Percentiles rank a stretch among this genome's conserved stretches.
These are phyloP conservation scores for Xestia ashworthii DNA, from an alignment of 2,888 invertebrate genomes.

Conservation along the genomic window DNA sequence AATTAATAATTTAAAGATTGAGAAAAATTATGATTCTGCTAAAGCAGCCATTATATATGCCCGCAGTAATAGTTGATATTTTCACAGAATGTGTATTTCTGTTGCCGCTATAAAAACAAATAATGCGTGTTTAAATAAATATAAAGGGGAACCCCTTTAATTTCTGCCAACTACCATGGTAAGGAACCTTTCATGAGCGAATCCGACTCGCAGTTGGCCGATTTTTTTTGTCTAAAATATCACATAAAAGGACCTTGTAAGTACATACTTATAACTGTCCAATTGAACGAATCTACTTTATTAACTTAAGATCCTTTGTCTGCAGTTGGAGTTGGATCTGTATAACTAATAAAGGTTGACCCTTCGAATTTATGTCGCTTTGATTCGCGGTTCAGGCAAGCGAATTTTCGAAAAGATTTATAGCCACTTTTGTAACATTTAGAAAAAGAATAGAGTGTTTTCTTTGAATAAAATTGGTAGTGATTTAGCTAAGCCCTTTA, in stretches of 20 bases:
- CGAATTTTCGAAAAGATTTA: neutral
- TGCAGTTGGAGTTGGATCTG: neutral
- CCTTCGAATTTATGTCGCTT: neutral
- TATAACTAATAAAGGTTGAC: neutral
- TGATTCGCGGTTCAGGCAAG: neutral
- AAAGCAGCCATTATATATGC: too few relatives aligned
- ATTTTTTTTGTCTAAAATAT: too few relatives aligned
- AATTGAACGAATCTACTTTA: neutral
- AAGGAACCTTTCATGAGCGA: too few relatives aligned
- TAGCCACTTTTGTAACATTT: neutral
- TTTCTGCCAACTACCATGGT: too few relatives aligned
- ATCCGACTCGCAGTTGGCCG: too few relatives aligned
- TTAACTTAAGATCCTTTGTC: neutral
- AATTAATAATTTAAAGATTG: too few relatives aligned
- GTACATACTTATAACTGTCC: neutral
- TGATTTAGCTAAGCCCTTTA: neutral
- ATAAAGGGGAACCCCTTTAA: too few relatives aligned
- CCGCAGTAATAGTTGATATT: too few relatives aligned
- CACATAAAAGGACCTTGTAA: neutral
- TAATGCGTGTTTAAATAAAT: too few relatives aligned
- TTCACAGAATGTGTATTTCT: too few relatives aligned
- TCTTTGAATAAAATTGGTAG: neutral
- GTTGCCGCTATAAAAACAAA: too few relatives aligned
- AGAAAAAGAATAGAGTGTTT: neutral
- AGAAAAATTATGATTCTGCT: too few relatives aligned